Base-by-base conservation (phyloP, 2,888 invertebrate genomes). In the Trichopria drosophilae region DNA sequence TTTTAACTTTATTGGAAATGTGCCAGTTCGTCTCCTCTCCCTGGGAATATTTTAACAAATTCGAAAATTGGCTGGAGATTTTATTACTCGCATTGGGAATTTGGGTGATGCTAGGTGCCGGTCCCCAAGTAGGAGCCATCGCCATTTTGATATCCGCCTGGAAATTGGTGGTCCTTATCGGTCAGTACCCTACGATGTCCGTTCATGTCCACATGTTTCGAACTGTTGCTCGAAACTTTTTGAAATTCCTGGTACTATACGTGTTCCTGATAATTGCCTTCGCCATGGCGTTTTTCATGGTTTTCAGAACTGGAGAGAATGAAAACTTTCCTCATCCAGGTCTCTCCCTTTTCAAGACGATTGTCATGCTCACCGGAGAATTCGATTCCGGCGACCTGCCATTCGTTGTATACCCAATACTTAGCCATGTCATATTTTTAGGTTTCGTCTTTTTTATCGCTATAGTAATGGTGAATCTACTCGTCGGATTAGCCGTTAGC, bases 351-450 rank as follows among this genome's bases (percentile, higher is more conserved):
- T 88, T 91, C 61, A 91, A 90, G 76, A 90, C 90, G 0, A 84
- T 90, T 16, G 87, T 90, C 1, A 91, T 91, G 91, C 78, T 90
- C 58, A 90, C 90, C 0, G 91, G 91, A 10, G 91, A 91, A 74
- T 90, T 90, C 62, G 90, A 91, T 66, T 89, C 89, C 1, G 81
- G 85, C n/a, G 84, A 84, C 7, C 85, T 91, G 35, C 84, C 88
- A 39, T 90, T 91, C 67, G 78, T 81, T 40, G 77, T 83, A 40
- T 82, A 83, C 69, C 86, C 87, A 7, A 73, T 85, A 4, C 82
- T 84, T 20, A 88, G 89, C 67, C 88, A 87, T 65, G 67, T 88
- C 4, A 82, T 91, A 46, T 91, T 92, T 68, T 79, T 88, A 18
- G 77, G 88, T 2, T 92, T 92, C 65, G 87, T 92, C 4, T 87